Base-by-base conservation (phyloP, 2,888 invertebrate genomes). In the Rhagonycha lutea region DNA sequence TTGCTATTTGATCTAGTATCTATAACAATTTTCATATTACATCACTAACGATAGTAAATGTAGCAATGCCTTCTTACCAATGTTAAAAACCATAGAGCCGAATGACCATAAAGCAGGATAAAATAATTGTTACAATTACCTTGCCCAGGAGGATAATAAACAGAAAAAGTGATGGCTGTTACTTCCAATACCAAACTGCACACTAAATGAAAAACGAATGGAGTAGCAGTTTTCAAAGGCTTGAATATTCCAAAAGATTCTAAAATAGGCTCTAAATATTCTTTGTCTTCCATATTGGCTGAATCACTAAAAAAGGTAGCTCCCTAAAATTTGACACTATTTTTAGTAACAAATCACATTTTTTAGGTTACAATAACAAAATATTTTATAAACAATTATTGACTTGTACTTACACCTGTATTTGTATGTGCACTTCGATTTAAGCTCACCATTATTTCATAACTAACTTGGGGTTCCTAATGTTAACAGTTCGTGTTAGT, bases 1-100 rank as follows among this genome's bases (percentile, higher is more conserved):
- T 91, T 0, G 91, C 87, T 69, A 91, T 84, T 83, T 91, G 90
- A 86, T 93, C 91, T 74, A 91, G 86, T 24, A 91, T 80, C 92
- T 92, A 81, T 4, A 61, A 26, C 26, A 75, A 11, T n/a, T 68
- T 62, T 60, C 32, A 14, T 61, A 32, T 24, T 61, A 47, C 5
- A 69, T 29, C 9, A 12, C 18, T 63, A 26, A 24, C 18, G 72
- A n/a, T 68, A 24, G 26, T 72, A 32, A 26, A 69, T 72, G 61
- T 18, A 18, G 18, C 60, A 60, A 70, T 68, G 69, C 70, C 18
- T 28, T 84, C 88, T 88, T 87, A 92, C 92, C 84, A 90, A 86
- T 69, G 91, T 90, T 68, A 91, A 80, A 79, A 90, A 88, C 92
- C 92, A 92, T 78, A 91, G 89, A 12, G 87, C 88, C 28, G 89